Evolutionary conservation across 1,140 invertebrate genomes (phyloP).

Genomic region (Macrobrachium rosenbergii): DNA sequence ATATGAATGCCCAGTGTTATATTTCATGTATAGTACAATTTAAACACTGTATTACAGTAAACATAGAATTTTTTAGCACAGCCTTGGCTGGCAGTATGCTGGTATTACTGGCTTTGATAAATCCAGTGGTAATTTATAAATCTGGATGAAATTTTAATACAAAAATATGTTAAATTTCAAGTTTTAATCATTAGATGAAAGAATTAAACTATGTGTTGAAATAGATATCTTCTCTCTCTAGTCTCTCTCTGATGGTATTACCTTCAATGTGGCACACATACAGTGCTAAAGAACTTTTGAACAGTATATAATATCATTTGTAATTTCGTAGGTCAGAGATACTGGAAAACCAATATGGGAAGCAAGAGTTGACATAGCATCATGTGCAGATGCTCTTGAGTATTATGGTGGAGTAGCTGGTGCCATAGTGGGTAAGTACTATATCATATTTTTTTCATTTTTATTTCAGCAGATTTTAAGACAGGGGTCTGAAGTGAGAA

Average conservation of each 20-base stretch:
- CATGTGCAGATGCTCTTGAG: slow-evolving; percentile 72
- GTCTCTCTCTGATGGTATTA: too few relatives aligned
- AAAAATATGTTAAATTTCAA: background rate
- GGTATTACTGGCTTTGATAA: too few relatives aligned
- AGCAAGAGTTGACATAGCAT: slow-evolving; percentile 71
- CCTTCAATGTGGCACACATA: background rate
- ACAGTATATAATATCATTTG: background rate
- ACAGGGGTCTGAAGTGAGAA: background rate
- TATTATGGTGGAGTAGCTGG: slow-evolving; percentile 72
- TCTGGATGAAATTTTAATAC: too few relatives aligned
- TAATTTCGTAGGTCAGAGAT: slow-evolving; percentile 70
- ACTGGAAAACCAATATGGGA: slow-evolving; percentile 74
- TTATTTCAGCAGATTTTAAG: background rate
- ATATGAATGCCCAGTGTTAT: too few relatives aligned
- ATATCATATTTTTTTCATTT: background rate
- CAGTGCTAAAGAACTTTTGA: background rate
- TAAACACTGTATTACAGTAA: too few relatives aligned
- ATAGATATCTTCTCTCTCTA: too few relatives aligned
- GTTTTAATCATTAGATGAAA: background rate
- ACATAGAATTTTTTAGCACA: too few relatives aligned
- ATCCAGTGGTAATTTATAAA: too few relatives aligned
- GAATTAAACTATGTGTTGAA: too few relatives aligned
- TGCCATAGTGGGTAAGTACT: slow-evolving; percentile 50
- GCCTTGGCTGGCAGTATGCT: too few relatives aligned
- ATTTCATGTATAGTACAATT: too few relatives aligned